These are phyloP conservation scores for Rhabdomys pumilio DNA, from an alignment of 2,797 vertebrate genomes.

Conservation along the genomic window DNA sequence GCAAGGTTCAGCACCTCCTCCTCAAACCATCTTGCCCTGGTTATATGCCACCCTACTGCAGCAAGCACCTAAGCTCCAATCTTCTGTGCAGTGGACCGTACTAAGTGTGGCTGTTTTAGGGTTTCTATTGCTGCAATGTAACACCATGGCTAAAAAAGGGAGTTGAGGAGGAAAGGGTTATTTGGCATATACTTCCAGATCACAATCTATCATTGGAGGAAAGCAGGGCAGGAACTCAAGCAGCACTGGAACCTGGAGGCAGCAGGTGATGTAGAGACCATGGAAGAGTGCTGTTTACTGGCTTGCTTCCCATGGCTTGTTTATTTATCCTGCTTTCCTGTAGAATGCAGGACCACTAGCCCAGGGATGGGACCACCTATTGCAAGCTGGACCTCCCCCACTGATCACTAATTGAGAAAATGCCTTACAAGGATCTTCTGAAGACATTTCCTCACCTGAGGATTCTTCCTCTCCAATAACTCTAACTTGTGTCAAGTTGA, in stretches of 20 bases:
- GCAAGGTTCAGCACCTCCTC: accelerated
- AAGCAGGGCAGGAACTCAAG: neutral
- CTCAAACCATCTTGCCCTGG: accelerated
- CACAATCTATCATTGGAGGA: neutral
- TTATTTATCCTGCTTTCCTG: neutral
- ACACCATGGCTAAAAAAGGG: neutral
- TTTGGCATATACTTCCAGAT: neutral
- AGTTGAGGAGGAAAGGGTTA: neutral
- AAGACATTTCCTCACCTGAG: neutral
- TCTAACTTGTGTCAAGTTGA: neutral
- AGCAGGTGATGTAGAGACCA: neutral
- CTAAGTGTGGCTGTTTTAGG: neutral
- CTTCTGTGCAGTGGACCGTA: neutral
- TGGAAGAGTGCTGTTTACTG: neutral
- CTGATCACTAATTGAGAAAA: neutral
- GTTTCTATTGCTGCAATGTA: neutral
- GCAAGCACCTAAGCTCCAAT: neutral
- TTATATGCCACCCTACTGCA: neutral
- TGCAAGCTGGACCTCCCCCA: neutral
- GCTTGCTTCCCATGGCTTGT: neutral
- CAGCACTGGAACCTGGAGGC: neutral
- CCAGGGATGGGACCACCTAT: neutral
- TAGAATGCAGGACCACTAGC: neutral
- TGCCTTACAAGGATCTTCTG: neutral
- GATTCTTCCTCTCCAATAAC: neutral